Evolutionary conservation across 2,113 vertebrate species (phyloP), one percentile per base, ranked within the genome.

Genomic region (Acrocephalus arundinaceus): DNA sequence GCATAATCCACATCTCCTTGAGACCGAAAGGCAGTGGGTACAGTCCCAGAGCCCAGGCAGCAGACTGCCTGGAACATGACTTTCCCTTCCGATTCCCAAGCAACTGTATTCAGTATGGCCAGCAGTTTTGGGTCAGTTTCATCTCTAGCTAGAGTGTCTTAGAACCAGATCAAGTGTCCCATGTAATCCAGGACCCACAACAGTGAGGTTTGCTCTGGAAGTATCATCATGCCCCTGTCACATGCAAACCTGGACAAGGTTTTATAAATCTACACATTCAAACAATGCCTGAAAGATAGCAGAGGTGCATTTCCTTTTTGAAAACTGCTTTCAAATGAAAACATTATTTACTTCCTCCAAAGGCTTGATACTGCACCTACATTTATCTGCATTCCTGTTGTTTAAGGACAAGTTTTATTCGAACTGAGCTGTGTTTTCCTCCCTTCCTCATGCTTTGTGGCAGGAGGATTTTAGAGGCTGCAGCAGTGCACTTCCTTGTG

Each of bases 401-500:
- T 68, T 51, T n/a, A 55, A 58, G 46, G 17, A 24, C 8, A n/a
- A 41, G 31, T 28, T 65, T 9, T 28, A 10, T n/a, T 23, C 0
- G 0, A 67, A n/a, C 4, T 2, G 2, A 78, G 35, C 48, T 30
- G 13, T 6, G 1, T 87, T 72, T 78, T 57, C 25, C 10, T 41
- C 33, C 21, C 5, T 57, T 23, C 15, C 27, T 57, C 3, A 1
- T 0, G 4, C 7, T 13, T 4, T 9, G 33, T 37, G 48, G 8
- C 33, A 21, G 33, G 24, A 78, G 19, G 30, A 63, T 63, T 62
- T 39, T n/a, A 22, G 49, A 43, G 10, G 15, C 22, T 70, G 27
- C 30, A 37, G 67, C 45, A 68, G 67, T 0, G 0, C 14, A 11
- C 25, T 45, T 63, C 25, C 39, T 43, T 11, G 3, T 0, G 0